Evolutionary conservation across 2,113 vertebrate species (phyloP).

Genomic region (Cichladusa arquata): DNA sequence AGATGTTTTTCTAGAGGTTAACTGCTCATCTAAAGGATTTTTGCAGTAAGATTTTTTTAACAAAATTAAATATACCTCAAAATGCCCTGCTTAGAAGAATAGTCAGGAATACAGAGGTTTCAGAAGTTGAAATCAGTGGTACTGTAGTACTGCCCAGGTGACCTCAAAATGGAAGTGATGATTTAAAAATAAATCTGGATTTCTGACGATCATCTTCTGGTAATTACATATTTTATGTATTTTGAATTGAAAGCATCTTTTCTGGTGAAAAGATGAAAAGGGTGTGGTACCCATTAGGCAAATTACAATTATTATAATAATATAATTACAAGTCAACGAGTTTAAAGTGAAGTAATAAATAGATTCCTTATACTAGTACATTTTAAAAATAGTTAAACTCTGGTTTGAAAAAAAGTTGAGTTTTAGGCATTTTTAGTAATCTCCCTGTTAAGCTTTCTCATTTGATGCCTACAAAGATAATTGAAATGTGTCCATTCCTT

Average conservation of each 20-base stretch:
- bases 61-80: neutral
- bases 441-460: neutral
- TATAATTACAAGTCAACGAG: neutral
- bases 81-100: neutral
- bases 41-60: neutral
- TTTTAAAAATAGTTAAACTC: neutral
- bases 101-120: neutral
- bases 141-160: neutral
- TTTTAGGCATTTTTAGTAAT: neutral
- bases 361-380: neutral
- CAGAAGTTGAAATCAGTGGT: neutral
- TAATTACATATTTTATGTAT: neutral
- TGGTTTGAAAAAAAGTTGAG: neutral
- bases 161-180: neutral
- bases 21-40: neutral
- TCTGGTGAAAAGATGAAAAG: fast-evolving
- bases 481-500: neutral
- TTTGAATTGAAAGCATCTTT: neutral
- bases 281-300: neutral
- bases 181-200: neutral
- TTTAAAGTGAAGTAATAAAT: neutral
- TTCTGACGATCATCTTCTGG: neutral
- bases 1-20: neutral
- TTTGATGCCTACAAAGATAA: neutral
- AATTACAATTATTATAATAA: neutral